Conservation (phyloP, 2,797 vertebrate species). For the Channa striata region DNA sequence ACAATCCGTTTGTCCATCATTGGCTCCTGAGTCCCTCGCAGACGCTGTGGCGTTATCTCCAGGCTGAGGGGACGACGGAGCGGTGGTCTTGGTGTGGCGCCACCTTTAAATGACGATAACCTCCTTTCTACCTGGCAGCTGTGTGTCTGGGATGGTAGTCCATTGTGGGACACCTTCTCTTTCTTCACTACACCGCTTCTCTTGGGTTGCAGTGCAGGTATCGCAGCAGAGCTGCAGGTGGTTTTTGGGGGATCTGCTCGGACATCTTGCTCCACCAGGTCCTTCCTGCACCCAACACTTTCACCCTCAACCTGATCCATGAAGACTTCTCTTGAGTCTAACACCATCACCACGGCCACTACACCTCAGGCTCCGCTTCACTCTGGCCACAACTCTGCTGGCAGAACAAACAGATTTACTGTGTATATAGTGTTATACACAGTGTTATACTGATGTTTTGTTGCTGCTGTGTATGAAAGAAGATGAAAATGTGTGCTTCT, state of each 20-base stretch:
- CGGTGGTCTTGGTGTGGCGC: constrained; percentile 39
- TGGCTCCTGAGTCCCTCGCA: constrained; percentile 61
- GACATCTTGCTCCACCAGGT: constrained; percentile 55
- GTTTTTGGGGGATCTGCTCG: constrained; percentile 45
- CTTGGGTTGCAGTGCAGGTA: constrained; percentile 30
- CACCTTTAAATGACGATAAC: constrained; percentile 5
- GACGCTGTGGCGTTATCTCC: constrained; percentile 68
- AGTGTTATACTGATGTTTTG: no score
- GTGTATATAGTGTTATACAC: not conserved
- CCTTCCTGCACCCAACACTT: constrained; percentile 46
- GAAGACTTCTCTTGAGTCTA: constrained; percentile 86
- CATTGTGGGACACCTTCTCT: constrained; percentile 74
- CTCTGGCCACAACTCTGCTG: constrained; percentile 26
- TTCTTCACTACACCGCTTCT: constrained; percentile 55
- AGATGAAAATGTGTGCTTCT: not conserved
- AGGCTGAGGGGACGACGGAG: constrained; percentile 75
- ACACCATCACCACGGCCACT: constrained; percentile 87
- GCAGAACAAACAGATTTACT: not conserved
- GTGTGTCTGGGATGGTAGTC: constrained; percentile 58
- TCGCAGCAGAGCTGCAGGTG: not conserved
- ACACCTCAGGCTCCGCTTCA: constrained; percentile 47
- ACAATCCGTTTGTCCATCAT: constrained; percentile 57
- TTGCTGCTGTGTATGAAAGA: not conserved
- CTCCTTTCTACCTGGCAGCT: constrained; percentile 59
- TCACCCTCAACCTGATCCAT: constrained; percentile 82